Percentiles rank a stretch among this genome's conserved stretches.
Conservation (phyloP, 2,797 vertebrate species). For the Spinibarbus caldwelli region DNA sequence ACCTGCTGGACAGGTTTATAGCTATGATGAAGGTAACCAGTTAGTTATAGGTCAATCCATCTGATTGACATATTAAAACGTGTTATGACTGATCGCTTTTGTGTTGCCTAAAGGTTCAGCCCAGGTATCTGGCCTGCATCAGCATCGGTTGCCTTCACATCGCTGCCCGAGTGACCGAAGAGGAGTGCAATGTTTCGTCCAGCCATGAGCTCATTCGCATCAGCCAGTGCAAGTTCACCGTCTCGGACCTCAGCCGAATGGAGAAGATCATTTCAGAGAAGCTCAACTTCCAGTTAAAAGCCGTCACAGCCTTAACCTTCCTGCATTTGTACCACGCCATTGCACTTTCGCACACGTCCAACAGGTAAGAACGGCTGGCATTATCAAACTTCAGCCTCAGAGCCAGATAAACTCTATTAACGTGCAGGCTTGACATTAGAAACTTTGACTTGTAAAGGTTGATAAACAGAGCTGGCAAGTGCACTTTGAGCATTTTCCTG, state of each 20-base stretch:
- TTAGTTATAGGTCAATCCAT: not conserved
- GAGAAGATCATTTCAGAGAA: conserved; percentile 96
- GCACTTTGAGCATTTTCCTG: conserved; percentile 20
- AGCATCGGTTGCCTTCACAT: conserved; percentile 93
- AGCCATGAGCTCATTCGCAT: conserved; percentile 93
- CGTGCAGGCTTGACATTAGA: not conserved
- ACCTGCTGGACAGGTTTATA: conserved; percentile 96
- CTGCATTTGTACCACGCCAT: conserved; percentile 94
- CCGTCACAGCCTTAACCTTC: conserved; percentile 97
- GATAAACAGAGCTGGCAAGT: not conserved
- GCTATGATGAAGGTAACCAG: conserved; percentile 92
- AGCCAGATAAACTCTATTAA: not conserved
- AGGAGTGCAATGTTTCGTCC: conserved; percentile 87
- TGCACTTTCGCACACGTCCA: conserved; percentile 83
- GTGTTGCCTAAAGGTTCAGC: conserved; percentile 83
- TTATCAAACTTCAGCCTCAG: not conserved
- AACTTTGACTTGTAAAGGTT: not conserved
- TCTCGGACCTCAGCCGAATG: conserved; percentile 94
- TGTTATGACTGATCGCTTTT: conserved; percentile 33
- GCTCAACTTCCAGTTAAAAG: conserved; percentile 92
- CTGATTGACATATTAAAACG: not conserved
- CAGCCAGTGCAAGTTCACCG: conserved; percentile 94
- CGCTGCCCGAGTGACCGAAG: conserved; percentile 87
- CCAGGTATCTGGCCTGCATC: conserved; percentile 95
- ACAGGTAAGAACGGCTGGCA: conserved; percentile 79